These are phyloP conservation scores for Ectemnius cavifrons DNA, from an alignment of 2,888 invertebrate genomes.

Conservation along the genomic window DNA sequence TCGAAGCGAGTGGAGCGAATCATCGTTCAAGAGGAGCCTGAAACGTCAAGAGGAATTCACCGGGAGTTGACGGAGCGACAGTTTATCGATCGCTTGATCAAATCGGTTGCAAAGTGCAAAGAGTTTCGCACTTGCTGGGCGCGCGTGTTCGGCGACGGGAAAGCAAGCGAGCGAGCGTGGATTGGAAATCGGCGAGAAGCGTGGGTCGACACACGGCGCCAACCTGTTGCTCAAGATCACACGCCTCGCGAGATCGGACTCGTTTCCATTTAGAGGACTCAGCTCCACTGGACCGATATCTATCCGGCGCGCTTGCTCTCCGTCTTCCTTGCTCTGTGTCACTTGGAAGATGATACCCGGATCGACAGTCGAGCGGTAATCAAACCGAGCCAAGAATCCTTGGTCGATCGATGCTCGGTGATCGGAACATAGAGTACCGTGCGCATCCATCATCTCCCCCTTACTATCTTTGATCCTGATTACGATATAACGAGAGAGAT, in stretches of 20 bases:
- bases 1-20: no score
- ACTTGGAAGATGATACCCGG: constrained; percentile 30
- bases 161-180: constrained; percentile 53
- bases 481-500: not conserved
- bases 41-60: constrained; percentile 10
- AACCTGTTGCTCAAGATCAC: constrained; percentile 77
- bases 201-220: constrained; percentile 75
- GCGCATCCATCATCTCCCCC: constrained; percentile 39
- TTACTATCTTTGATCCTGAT: constrained; percentile 21
- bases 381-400: constrained; percentile 27
- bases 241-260: constrained; percentile 62
- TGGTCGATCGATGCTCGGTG: constrained; percentile 23
- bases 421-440: constrained; percentile 30
- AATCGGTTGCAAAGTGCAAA: constrained; percentile 34
- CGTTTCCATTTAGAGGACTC: constrained; percentile 69
- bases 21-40: no score
- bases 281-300: constrained; percentile 24
- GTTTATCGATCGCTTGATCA: constrained; percentile 60
- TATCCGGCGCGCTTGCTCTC: no score
- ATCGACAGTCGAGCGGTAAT: constrained; percentile 51
- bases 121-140: constrained; percentile 45
- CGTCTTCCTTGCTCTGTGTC: not conserved
- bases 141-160: constrained; percentile 43
- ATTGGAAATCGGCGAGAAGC: constrained; percentile 72
- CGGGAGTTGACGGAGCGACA: constrained; percentile 39